Conservation (phyloP, 2,888 invertebrate genomes). For the Myopa testacea region DNA sequence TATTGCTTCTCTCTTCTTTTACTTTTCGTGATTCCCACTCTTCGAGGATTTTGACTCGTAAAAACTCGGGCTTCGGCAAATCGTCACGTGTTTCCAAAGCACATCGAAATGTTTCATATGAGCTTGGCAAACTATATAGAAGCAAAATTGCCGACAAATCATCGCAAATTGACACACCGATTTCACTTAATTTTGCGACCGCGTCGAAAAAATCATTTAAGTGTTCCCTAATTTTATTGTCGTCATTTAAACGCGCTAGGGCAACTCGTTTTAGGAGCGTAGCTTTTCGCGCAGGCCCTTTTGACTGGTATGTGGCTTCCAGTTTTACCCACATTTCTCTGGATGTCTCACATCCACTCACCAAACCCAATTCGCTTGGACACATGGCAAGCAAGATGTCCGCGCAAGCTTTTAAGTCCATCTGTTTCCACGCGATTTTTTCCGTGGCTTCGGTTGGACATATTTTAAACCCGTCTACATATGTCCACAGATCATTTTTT, state of each 20-base stretch:
- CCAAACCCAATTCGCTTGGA: background rate
- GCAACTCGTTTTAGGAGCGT: background rate
- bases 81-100: too few species aligned
- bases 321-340: background rate
- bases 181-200: too few species aligned
- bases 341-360: background rate
- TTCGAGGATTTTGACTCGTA: too few species aligned
- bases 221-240: slow-evolving; percentile 18
- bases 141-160: too few species aligned
- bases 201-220: background rate
- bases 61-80: too few species aligned
- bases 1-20: too few species aligned
- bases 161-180: too few species aligned
- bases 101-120: too few species aligned
- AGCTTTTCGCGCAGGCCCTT: slow-evolving; percentile 4
- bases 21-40: too few species aligned
- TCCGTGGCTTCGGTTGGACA: background rate
- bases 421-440: background rate
- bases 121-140: too few species aligned
- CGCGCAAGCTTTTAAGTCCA: background rate
- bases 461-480: background rate
- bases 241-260: background rate
- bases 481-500: background rate
- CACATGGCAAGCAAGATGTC: background rate
- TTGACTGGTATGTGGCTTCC: background rate